These are phyloP conservation scores for Sardina pilchardus DNA, from an alignment of 2,113 vertebrate species.

Conservation along the genomic window DNA sequence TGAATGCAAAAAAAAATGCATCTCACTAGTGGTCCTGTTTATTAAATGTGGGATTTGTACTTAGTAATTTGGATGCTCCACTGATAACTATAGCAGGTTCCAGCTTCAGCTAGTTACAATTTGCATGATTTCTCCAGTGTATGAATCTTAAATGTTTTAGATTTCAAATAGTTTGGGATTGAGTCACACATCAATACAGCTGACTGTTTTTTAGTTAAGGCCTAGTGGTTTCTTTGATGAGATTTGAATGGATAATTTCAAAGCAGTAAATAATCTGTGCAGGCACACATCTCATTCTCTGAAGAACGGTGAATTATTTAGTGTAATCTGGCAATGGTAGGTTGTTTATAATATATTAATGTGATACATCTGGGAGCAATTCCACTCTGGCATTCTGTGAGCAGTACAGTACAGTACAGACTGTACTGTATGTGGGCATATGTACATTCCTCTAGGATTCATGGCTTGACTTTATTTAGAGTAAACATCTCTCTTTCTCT, in stretches of 20 bases:
- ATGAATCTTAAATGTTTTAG: neutral
- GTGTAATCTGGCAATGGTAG: slow-evolving; percentile 75
- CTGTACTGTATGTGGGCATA: slow-evolving; percentile 49
- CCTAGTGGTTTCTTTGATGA: slow-evolving; percentile 65
- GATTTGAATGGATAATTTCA: slow-evolving; percentile 73
- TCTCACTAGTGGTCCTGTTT: neutral
- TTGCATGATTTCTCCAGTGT: neutral
- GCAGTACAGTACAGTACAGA: slow-evolving; percentile 62
- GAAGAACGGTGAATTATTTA: slow-evolving; percentile 79
- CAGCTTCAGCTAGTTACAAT: neutral
- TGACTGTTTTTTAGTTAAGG: slow-evolving; percentile 65
- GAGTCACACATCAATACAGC: slow-evolving; percentile 2
- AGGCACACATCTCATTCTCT: slow-evolving; percentile 68
- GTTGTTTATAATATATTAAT: slow-evolving; percentile 81
- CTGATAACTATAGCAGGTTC: neutral
- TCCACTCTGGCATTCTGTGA: slow-evolving; percentile 65
- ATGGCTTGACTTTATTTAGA: slow-evolving; percentile 23
- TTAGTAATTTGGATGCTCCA: neutral
- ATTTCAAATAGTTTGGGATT: neutral
- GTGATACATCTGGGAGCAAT: slow-evolving; percentile 76
- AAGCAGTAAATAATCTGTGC: slow-evolving; percentile 73
- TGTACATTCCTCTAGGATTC: slow-evolving; percentile 46
- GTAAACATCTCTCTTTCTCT: neutral
- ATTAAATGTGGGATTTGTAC: neutral
- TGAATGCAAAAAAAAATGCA: neutral